Conservation (phyloP, 2,113 vertebrate species). For the Bubo bubo region DNA sequence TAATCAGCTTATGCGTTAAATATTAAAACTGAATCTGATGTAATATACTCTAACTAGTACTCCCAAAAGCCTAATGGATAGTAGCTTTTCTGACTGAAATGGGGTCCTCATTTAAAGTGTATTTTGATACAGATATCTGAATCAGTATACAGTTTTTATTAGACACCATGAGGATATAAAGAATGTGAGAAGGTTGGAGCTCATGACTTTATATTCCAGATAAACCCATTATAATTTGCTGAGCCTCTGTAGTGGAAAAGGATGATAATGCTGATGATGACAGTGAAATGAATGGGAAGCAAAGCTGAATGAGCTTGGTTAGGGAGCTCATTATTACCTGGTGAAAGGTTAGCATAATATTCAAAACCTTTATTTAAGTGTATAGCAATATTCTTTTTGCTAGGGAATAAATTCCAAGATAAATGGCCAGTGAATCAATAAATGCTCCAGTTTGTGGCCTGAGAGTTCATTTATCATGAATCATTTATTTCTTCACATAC, state of each 20-base stretch:
- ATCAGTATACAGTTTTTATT: background rate
- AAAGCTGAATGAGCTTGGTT: background rate
- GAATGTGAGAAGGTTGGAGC: background rate
- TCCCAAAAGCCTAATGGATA: background rate
- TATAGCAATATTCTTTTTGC: conserved; percentile 14
- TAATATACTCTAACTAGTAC: background rate
- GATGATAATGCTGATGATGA: background rate
- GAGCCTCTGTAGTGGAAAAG: background rate
- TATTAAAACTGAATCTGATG: conserved; percentile 14
- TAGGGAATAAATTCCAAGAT: conserved; percentile 3
- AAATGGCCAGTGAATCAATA: conserved; percentile 50
- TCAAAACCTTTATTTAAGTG: conserved; percentile 10
- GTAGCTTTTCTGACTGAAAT: background rate
- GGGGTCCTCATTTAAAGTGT: background rate
- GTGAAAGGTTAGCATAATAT: conserved; percentile 28
- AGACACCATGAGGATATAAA: background rate
- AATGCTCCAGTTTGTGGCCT: background rate
- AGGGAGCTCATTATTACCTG: background rate
- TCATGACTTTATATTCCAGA: background rate
- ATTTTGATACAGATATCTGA: background rate
- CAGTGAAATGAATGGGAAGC: background rate
- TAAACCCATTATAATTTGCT: background rate
- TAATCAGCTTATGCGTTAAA: conserved; percentile 14
- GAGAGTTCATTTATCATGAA: conserved; percentile 34
- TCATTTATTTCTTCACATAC: conserved; percentile 6